Base-by-base conservation (phyloP, 2,888 invertebrate species). In the Aradus depressus region DNA sequence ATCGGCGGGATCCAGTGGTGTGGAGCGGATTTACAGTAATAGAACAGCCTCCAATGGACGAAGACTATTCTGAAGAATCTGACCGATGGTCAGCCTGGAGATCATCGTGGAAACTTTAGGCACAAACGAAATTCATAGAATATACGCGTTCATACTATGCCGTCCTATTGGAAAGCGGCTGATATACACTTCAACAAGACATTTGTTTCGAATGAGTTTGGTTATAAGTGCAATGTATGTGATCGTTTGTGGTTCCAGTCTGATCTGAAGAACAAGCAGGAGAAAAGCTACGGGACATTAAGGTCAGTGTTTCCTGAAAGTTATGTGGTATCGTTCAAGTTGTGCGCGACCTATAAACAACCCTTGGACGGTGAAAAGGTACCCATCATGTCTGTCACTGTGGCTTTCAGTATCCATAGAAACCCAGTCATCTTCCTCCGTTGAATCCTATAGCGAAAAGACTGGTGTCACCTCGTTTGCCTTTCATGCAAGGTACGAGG, bases 401-500 rank as follows among this genome's bases (percentile, higher is more conserved):
- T 32, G 44, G 44, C n/a, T 44, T 44, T 34, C 18, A 19, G 3
- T 44, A 44, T n/a, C 44, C 44, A 3, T 31, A 44, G 12, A 32
- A 32, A 18, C 44, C 44, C 12, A 3, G 10, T 10, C 14, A 44
- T 18, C 21, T 44, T 12, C 44, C 44, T 3, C 18, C 44, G 34
- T 34, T 44, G 19, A 34, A 44, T n/a, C 23, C 22, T 44, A 44
- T 31, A 12, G 5, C 44, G 12, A 34, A 44, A 44, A 31, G 44
- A 32, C 23, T 44, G 44, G 34, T 44, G 31, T 44, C 44, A 32
- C 44, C 44, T 16, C 31, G 44, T 19, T 31, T 43, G 25, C 43
- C 43, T n/a, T 43, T 43, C 28, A 26, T 43, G 43, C 43, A 43
- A 43, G 32, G 22, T 44, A 44, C 44, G 44, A 44, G 19, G 44